Evolutionary conservation across 2,888 invertebrate genomes (phyloP), one percentile per base, ranked within the genome.

Genomic region (Tiphia femorata): DNA sequence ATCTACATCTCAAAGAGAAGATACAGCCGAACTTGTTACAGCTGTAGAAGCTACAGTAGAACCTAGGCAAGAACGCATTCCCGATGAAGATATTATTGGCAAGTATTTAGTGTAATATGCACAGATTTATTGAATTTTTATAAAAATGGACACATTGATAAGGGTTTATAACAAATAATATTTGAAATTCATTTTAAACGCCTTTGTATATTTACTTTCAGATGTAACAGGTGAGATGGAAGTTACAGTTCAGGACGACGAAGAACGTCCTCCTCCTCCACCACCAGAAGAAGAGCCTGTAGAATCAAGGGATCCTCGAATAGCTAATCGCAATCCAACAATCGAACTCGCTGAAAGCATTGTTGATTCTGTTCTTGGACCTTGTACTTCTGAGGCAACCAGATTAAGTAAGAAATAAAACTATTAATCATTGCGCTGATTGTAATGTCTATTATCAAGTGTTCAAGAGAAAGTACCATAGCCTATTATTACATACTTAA

Each of bases 291-390:
- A 72, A 16, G 70, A 67, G 19, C 21, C 64, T 0, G 27, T 67
- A 0, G 77, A 80, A 43, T 66, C 56, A 14, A 60, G 75, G 40
- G 77, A 81, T 56, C 75, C 76, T 6, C 72, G 74, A 16, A 64
- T 75, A 5, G 65, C 71, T 6, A 75, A 70, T 56, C 57, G 76
- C 1, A 79, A 73, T 61, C 70, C 80, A 1, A 78, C 79, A 1
- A 67, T 79, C 20, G 81, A 82, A 58, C 71, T 84, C 8, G 84
- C 85, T 1, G 84, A 83, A 62, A 84, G 83, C 49, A 81, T 85
- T 40, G 84, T 85, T 1, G 84, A 85, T 58, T 84, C 84, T 14
- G 84, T 85, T 8, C 68, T 85, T 10, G 79, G 80, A 17, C 78
- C 83, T 1, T 75, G 75, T 21, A 68, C 78, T 2, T 70, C 75